A percentile compares a stretch with the other conserved stretches of the same genome.
Conservation (phyloP, 2,888 invertebrate species). For the Cryptus viduatorius region DNA sequence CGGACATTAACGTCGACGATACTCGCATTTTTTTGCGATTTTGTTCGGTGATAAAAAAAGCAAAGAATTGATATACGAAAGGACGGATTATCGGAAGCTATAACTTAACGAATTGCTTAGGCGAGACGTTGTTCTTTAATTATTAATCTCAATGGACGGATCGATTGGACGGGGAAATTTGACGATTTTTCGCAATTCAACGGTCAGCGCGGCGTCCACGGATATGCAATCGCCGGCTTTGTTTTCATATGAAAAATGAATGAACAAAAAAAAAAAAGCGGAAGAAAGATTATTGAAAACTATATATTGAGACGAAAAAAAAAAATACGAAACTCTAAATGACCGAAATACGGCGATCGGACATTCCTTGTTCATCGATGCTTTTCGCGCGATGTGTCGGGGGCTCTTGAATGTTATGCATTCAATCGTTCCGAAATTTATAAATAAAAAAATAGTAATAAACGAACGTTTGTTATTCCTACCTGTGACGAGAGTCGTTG, state of each 20-base stretch:
- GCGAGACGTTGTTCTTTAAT: slow-evolving; percentile 1
- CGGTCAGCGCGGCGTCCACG: not conserved
- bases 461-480: not conserved
- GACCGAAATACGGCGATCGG: slow-evolving; percentile 38
- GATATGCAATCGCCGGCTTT: not conserved
- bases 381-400: slow-evolving; percentile 13
- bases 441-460: slow-evolving; percentile 23
- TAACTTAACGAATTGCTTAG: not conserved
- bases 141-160: slow-evolving; percentile 12
- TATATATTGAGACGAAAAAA: slow-evolving; percentile 14
- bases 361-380: not conserved
- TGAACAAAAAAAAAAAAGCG: not conserved
- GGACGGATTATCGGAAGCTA: not conserved
- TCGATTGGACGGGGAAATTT: not conserved
- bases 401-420: not conserved
- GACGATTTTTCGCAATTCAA: not conserved
- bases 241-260: not conserved
- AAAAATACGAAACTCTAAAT: slow-evolving; percentile 33
- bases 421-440: slow-evolving; percentile 15
- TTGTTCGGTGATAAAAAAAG: no score
- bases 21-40: no score
- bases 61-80: no score
- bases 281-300: not conserved
- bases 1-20: no score
- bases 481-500: slow-evolving; percentile 14